Base-by-base conservation (phyloP, 1,140 invertebrate species). In the Neotoxoptera formosana region DNA sequence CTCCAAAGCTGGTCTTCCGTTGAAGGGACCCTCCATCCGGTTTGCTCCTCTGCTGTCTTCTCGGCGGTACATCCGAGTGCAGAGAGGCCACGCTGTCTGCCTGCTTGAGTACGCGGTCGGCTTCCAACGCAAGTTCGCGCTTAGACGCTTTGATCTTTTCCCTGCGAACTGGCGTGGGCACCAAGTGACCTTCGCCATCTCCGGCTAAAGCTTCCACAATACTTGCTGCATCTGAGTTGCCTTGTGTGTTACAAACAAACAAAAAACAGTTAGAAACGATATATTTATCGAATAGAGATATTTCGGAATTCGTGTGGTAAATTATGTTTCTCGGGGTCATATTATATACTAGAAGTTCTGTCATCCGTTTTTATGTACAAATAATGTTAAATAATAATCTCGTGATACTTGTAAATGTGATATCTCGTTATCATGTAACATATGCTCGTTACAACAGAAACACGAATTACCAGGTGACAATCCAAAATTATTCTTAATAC, bases 111-210 rank as follows among this genome's bases (percentile, higher is more conserved):
- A 97, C 96, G 94, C 96, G 96, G 86, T 96, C 96, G n/a, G 97
- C 97, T 95, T 97, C 97, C 94, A 96, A 96, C 30, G 96, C 96
- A 67, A 97, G 95, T 94, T 97, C 96, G 94, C 97, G 95, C 94
- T 96, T 96, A 90, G 97, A 97, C 23, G 96, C 95, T 93, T 95
- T 93, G 96, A 96, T 94, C 97, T 96, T 96, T 95, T 97, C 96
- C 94, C 96, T 97, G 94, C 96, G 96, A 34, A 97, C 95, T 88
- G 96, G 96, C 94, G 95, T 95, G 94, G 95, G 95, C 94, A 95
- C 95, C 94, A 96, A 94, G 94, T 95, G 95, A 94, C 95, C 95
- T 94, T 95, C 95, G 93, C 95, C 95, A 95, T 96, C 95, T 94
- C 95, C 95, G 83, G 94, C 95, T 86, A 96, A 95, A 86, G 95